phyloP scores from a whole-genome alignment of 2,113 vertebrate species.

The Carassius carassius region DNA sequence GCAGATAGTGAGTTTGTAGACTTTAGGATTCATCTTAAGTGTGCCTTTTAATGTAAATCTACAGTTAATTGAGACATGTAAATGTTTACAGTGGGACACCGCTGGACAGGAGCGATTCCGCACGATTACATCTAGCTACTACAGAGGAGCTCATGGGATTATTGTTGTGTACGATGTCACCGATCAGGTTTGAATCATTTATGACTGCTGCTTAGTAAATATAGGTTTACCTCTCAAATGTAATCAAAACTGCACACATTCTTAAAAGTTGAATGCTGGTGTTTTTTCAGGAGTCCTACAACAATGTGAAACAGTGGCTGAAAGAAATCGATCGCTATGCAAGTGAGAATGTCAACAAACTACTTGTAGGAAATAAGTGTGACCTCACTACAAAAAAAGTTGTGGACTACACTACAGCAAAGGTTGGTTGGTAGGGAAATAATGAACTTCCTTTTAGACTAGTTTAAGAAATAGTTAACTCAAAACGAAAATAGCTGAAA shows the following conservation, averaged over 20 bases:
- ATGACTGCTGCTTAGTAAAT: not conserved
- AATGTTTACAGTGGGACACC: slow-evolving; percentile 80
- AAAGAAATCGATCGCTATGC: slow-evolving; percentile 86
- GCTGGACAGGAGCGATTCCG: slow-evolving; percentile 86
- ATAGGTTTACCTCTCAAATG: not conserved
- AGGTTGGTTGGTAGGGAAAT: slow-evolving; percentile 67
- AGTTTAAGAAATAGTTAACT: not conserved
- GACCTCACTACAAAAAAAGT: slow-evolving; percentile 87
- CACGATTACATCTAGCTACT: slow-evolving; percentile 88
- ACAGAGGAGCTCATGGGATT: slow-evolving; percentile 86
- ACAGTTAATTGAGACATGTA: not conserved
- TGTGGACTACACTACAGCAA: slow-evolving; percentile 85
- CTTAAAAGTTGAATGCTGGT: not conserved
- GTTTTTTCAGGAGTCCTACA: slow-evolving; percentile 79
- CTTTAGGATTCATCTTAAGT: not conserved
- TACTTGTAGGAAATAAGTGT: slow-evolving; percentile 86
- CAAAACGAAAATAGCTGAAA: not conserved
- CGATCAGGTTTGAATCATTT: slow-evolving; percentile 75
- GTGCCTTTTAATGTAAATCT: not conserved
- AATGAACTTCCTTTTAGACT: not conserved
- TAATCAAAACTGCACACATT: not conserved
- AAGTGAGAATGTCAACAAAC: slow-evolving; percentile 86
- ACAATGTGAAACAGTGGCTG: slow-evolving; percentile 86
- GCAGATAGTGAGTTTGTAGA: slow-evolving; percentile 79
- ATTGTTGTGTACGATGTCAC: slow-evolving; percentile 87